Evolutionary conservation across 2,113 vertebrate genomes (phyloP), one percentile per base, ranked within the genome.

Genomic region (Eclectus roratus): DNA sequence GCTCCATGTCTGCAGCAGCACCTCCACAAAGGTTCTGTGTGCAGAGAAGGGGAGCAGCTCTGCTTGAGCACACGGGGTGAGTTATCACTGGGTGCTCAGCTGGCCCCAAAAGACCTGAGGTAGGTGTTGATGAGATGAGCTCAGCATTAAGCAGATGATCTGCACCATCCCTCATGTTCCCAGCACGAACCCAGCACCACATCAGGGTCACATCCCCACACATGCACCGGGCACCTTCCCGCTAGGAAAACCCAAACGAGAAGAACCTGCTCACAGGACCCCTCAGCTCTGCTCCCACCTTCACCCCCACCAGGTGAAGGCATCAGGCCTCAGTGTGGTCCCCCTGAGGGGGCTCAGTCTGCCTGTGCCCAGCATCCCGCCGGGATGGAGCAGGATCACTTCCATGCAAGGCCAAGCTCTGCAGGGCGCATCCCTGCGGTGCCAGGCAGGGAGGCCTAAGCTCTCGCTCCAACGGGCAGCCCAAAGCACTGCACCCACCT

Each of bases 171-270:
- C 53, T 20, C 53, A 13, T 13, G 28, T 10, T 64, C 44, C n/a
- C 29, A 25, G 7, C 64, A 69, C 1, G 0, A 50, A 64, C 2
- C 2, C 2, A 69, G 60, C 16, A 11, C 4, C 49, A 3, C 2
- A 0, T 17, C 35, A 37, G 13, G 46, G 20, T 43, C 3, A 13
- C 39, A 72, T 14, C 11, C 43, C 7, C 8, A 12, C 3, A 10
- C 2, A 17, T 9, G 1, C 11, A 3, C 46, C 2, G 20, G 41
- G 17, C 3, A 3, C 17, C 11, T 72, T 46, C 53, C 19, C 61
- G 5, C 2, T 5, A 5, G 29, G 29, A 15, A 58, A 81, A 35
- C 4, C 0, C 39, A 29, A 20, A 9, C n/a, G 15, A 37, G 58
- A 37, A 55, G 39, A n/a, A 9, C 33, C 20, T 7, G 13, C 55